Evolutionary conservation across 2,888 invertebrate species (phyloP).

Genomic region (Harpagoxenus sublaevis): DNA sequence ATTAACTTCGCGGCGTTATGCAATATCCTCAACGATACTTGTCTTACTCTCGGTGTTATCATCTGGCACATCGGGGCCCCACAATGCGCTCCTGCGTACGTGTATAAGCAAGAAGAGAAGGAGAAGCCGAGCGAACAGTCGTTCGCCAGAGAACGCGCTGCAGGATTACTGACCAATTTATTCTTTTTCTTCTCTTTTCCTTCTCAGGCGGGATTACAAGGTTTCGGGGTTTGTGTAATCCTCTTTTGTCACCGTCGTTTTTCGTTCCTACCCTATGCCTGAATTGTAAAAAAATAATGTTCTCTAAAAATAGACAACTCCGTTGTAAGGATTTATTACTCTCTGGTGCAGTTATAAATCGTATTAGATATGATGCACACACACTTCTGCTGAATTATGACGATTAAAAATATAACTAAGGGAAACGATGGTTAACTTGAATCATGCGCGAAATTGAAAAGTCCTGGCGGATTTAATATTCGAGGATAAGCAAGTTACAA

Average conservation of each 20-base stretch:
- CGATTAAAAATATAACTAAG: background rate
- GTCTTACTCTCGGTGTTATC: slow-evolving; percentile 48
- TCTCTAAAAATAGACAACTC: background rate
- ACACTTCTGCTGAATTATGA: background rate
- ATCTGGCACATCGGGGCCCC: slow-evolving; percentile 47
- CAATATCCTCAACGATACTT: slow-evolving; percentile 42
- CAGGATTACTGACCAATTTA: slow-evolving; percentile 57
- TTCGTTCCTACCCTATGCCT: background rate
- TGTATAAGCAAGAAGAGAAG: slow-evolving; percentile 44
- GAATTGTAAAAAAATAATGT: slow-evolving; percentile 21
- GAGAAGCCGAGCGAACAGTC: slow-evolving; percentile 47
- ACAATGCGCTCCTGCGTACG: slow-evolving; percentile 41
- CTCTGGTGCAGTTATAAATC: background rate
- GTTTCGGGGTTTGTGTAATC: slow-evolving; percentile 58
- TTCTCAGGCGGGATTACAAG: slow-evolving; percentile 51
- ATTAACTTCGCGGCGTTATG: slow-evolving; percentile 25
- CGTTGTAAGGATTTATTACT: background rate
- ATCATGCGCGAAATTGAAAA: background rate
- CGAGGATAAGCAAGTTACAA: background rate
- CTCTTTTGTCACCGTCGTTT: slow-evolving; percentile 52
- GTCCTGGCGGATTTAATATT: background rate
- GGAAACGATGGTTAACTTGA: background rate
- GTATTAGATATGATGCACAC: background rate
- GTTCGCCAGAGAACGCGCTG: slow-evolving; percentile 46
- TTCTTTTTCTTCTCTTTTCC: slow-evolving; percentile 1